Conservation (phyloP, 1,140 invertebrate species). For the Drosophila oshimai region DNA sequence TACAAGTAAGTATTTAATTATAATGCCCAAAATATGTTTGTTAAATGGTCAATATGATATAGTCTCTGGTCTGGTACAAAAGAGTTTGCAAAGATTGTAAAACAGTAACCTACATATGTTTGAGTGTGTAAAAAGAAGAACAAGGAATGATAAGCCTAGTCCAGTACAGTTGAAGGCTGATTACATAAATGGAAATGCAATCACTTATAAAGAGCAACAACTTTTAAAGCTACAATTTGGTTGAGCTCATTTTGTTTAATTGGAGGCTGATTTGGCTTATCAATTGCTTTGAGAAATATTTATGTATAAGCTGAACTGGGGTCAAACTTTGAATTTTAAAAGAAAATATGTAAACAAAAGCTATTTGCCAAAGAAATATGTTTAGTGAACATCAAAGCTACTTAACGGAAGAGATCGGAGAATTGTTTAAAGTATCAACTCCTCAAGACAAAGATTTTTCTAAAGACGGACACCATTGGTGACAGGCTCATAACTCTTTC, state of each 20-base stretch:
- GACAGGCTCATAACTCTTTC: constrained; percentile 24
- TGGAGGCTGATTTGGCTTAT: not conserved
- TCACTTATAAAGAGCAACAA: not conserved
- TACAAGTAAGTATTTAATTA: constrained; percentile 45
- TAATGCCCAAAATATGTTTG: not conserved
- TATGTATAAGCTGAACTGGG: not conserved
- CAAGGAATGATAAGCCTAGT: not conserved
- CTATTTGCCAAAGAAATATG: too few relatives aligned
- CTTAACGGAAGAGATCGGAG: too few relatives aligned
- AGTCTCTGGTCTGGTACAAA: too few relatives aligned
- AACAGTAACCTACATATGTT: too few relatives aligned
- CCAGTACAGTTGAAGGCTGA: not conserved
- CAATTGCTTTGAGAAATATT: not conserved
- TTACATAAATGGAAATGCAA: constrained; percentile 6
- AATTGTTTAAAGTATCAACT: too few relatives aligned
- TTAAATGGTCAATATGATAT: not conserved
- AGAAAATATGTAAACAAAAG: too few relatives aligned
- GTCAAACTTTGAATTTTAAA: not conserved
- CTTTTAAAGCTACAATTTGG: not conserved
- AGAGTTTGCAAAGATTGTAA: too few relatives aligned
- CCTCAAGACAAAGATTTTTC: not conserved
- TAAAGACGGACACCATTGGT: not conserved
- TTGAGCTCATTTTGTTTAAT: constrained; percentile 2
- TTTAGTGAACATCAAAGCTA: too few relatives aligned
- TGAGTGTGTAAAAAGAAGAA: not conserved